phyloP scores from a whole-genome alignment of 2,797 vertebrate species.

The Pantherophis vulpinus region DNA sequence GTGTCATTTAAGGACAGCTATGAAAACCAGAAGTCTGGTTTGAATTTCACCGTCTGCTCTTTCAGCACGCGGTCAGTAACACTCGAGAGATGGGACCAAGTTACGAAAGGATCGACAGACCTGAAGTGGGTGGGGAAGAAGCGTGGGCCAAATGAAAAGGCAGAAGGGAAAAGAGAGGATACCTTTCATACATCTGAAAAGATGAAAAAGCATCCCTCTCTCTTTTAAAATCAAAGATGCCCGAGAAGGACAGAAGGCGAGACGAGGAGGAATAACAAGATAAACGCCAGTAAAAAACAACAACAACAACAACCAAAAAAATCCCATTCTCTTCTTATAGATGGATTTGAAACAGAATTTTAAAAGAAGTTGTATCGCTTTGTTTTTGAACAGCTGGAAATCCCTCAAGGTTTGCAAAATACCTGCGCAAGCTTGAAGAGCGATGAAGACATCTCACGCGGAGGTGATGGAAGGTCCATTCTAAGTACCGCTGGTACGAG shows the following conservation, averaged over 20 bases:
- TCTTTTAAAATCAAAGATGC: neutral
- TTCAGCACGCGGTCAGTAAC: constrained; percentile 45
- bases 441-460: neutral
- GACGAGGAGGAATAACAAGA: neutral
- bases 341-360: constrained; percentile 14
- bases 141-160: neutral
- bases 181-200: fast-evolving
- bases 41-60: constrained; percentile 57
- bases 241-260: neutral
- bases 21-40: constrained; percentile 51
- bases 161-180: neutral
- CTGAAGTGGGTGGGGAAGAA: too few species aligned
- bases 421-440: constrained; percentile 1
- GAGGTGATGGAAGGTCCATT: constrained; percentile 49
- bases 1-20: constrained; percentile 25
- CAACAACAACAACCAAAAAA: neutral
- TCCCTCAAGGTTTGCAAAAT: constrained; percentile 37
- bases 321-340: neutral
- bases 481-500: neutral
- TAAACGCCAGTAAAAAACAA: constrained; percentile 20
- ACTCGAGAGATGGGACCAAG: neutral
- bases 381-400: constrained; percentile 45
- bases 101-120: neutral
- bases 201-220: constrained; percentile 43
- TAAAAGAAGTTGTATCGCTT: constrained; percentile 42